Evolutionary conservation across 53 echinoderm and acorn worm genomes (phyloP).

Genomic region (Astropecten irregularis): DNA sequence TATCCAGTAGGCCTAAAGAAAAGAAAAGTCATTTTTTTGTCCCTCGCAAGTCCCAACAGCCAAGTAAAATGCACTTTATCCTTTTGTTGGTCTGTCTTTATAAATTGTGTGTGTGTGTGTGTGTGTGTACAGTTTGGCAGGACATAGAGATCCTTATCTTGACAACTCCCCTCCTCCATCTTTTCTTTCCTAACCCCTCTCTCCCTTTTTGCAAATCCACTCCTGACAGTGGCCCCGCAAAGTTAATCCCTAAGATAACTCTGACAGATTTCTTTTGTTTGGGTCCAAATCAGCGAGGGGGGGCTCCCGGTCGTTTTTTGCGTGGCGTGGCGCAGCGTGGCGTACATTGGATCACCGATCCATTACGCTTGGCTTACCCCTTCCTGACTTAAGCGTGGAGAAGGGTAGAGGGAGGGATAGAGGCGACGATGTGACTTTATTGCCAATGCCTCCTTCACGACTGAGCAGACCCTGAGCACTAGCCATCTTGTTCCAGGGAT

Average conservation of each 20-base stretch:
- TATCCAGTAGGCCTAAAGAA: no score
- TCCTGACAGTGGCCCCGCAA: neutral
- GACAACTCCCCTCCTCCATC: neutral
- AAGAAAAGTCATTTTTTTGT: no score
- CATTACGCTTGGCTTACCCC: slow-evolving; percentile 31
- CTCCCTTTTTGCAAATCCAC: no score
- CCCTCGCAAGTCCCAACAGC: no score
- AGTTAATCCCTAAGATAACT: slow-evolving; percentile 19
- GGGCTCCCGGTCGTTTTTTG: no score
- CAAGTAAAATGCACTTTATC: neutral
- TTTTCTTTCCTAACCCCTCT: neutral
- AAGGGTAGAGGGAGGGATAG: neutral
- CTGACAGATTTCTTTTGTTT: slow-evolving; percentile 50
- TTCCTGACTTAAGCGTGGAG: neutral
- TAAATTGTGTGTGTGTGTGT: no score
- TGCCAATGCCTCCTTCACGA: slow-evolving; percentile 45
- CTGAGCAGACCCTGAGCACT: slow-evolving; percentile 15
- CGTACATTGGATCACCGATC: slow-evolving; percentile 21
- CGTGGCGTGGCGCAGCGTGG: neutral
- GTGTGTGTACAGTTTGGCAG: neutral
- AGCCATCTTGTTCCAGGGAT: slow-evolving; percentile 13
- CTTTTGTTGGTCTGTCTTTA: neutral
- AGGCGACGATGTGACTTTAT: no score
- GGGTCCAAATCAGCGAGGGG: slow-evolving; percentile 3
- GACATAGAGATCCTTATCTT: slow-evolving; percentile 30